A percentile compares a stretch with the other conserved stretches of the same genome.
Evolutionary conservation across 2,113 vertebrate genomes (phyloP).

Genomic region (Taxidea taxus): DNA sequence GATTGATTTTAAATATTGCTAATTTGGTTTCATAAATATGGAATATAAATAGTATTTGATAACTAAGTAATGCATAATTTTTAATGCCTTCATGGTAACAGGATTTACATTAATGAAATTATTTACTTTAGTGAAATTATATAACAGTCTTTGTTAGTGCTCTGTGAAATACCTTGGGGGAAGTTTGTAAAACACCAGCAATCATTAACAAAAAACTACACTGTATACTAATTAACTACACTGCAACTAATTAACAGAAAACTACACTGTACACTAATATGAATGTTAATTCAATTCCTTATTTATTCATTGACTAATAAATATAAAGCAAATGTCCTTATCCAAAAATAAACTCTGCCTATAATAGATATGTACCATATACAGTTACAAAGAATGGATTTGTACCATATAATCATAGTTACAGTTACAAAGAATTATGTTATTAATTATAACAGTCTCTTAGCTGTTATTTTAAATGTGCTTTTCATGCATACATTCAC

Average conservation of each 20-base stretch:
- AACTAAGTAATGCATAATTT: background rate
- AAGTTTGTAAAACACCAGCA: background rate
- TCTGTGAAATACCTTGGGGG: background rate
- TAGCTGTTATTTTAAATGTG: background rate
- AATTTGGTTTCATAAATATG: background rate
- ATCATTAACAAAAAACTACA: background rate
- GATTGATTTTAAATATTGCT: background rate
- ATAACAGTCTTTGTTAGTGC: background rate
- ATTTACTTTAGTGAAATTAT: background rate
- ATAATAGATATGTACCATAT: background rate
- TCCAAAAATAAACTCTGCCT: background rate
- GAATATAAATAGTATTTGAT: background rate
- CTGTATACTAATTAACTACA: background rate
- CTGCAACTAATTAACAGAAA: background rate
- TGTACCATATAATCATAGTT: background rate
- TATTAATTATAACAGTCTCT: background rate
- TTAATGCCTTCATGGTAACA: background rate
- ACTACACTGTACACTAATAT: background rate
- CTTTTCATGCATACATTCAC: background rate
- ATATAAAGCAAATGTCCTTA: slow-evolving; percentile 6
- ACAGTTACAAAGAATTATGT: background rate
- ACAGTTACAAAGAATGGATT: background rate
- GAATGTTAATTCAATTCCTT: background rate
- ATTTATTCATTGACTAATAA: background rate
- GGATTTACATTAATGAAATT: background rate